Conservation (phyloP, 2,113 vertebrate genomes). For the Xyrauchen texanus region DNA sequence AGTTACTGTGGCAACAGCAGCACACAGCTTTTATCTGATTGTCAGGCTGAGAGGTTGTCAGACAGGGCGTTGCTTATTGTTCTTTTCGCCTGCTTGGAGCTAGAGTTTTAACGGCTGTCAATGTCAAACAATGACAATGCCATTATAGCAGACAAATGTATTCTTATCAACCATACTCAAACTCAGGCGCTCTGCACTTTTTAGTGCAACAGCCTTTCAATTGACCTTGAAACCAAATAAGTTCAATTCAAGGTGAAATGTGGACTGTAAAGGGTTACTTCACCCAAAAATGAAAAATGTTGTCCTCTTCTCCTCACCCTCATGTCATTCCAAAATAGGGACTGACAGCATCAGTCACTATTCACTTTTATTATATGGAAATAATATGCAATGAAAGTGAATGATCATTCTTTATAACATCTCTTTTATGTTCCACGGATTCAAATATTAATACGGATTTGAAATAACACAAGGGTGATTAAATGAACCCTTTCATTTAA, state of each 20-base stretch:
- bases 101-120: slow-evolving; percentile 51
- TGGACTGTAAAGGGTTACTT: not conserved
- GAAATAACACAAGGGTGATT: too few relatives aligned
- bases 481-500: too few relatives aligned
- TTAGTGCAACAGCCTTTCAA: not conserved
- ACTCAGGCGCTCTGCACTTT: not conserved
- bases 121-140: slow-evolving; percentile 54
- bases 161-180: slow-evolving; percentile 17
- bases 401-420: too few relatives aligned
- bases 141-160: slow-evolving; percentile 10
- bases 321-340: too few relatives aligned
- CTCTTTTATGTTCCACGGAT: too few relatives aligned
- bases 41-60: slow-evolving; percentile 71
- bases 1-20: slow-evolving; percentile 80
- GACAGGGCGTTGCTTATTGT: slow-evolving; percentile 64
- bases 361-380: too few relatives aligned
- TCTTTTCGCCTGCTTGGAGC: slow-evolving; percentile 39
- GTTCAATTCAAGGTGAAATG: slow-evolving; percentile 13
- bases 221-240: slow-evolving; percentile 11
- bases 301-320: too few relatives aligned
- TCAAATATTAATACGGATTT: too few relatives aligned
- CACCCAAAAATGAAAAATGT: too few relatives aligned
- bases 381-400: too few relatives aligned
- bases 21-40: slow-evolving; percentile 70
- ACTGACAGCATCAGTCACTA: too few relatives aligned